Percentiles rank a stretch among this genome's conserved stretches.
phyloP scores from a whole-genome alignment of 2,797 vertebrate genomes.

The Cryptoblepharus egeriae region DNA sequence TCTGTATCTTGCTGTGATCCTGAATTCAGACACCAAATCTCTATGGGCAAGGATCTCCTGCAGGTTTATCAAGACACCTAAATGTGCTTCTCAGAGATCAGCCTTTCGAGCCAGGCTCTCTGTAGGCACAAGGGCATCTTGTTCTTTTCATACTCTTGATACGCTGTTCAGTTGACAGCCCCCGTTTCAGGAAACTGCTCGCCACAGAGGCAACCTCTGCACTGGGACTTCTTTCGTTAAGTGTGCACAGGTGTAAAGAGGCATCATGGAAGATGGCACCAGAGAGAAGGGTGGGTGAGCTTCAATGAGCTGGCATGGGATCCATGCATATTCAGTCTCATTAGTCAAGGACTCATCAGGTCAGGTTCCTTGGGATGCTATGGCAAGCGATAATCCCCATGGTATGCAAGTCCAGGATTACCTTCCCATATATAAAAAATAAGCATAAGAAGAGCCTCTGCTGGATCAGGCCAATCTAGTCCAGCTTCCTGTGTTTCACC shows the following conservation, averaged over 20 bases:
- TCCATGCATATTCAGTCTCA: not conserved
- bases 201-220: not conserved
- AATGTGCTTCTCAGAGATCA: not conserved
- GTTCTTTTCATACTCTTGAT: not conserved
- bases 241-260: too few relatives aligned
- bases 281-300: not conserved
- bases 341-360: not conserved
- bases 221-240: not conserved
- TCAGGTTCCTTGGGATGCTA: too few relatives aligned
- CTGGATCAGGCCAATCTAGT: too few relatives aligned
- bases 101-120: too few relatives aligned
- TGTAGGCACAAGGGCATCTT: not conserved
- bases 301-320: not conserved
- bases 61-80: not conserved
- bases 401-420: too few relatives aligned
- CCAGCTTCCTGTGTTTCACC: too few relatives aligned
- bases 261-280: not conserved
- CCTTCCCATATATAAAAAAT: too few relatives aligned
- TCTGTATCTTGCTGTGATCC: too few relatives aligned
- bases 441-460: too few relatives aligned
- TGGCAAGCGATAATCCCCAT: too few relatives aligned
- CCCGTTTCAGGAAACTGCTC: not conserved
- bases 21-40: too few relatives aligned
- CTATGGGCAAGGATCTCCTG: not conserved
- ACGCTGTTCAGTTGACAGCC: not conserved